phyloP scores from a whole-genome alignment of 2,113 vertebrate species.

The Scomber scombrus region DNA sequence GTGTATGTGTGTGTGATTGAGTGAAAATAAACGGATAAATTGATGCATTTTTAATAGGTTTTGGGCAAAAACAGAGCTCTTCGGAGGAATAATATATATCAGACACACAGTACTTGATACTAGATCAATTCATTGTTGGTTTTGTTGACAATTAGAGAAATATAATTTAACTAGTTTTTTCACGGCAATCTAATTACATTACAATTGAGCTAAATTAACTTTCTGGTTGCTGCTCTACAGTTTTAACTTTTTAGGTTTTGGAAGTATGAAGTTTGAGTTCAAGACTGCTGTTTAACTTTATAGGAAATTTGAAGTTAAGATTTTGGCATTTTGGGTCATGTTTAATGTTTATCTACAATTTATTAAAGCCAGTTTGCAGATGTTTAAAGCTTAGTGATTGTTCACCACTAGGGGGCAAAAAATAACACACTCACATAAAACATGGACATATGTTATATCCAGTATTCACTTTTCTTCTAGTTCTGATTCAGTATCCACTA shows the following conservation, averaged over 20 bases:
- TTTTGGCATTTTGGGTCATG: not conserved
- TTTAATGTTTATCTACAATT: not conserved
- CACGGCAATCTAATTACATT: too few species aligned
- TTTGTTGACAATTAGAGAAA: not conserved
- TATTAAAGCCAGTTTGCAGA: not conserved
- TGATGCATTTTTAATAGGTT: too few species aligned
- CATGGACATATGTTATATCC: too few species aligned
- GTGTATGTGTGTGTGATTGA: too few species aligned
- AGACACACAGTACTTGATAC: too few species aligned
- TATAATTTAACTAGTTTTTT: not conserved
- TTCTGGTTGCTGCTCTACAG: not conserved
- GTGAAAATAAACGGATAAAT: too few species aligned
- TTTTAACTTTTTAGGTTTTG: not conserved
- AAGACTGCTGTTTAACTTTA: too few species aligned
- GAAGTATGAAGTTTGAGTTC: not conserved
- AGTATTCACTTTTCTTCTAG: too few species aligned
- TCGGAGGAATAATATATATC: too few species aligned
- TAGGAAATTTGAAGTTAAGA: not conserved
- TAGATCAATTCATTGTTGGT: not conserved
- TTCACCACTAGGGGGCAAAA: constrained; percentile 27
- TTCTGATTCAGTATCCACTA: too few species aligned
- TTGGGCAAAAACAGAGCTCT: too few species aligned
- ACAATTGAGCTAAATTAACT: not conserved
- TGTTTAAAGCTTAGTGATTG: not conserved
- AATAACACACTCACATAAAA: not conserved